A percentile compares a stretch with the other conserved stretches of the same genome.
Evolutionary conservation across 2,888 invertebrate genomes (phyloP).

Genomic region (Morpho helenor): DNA sequence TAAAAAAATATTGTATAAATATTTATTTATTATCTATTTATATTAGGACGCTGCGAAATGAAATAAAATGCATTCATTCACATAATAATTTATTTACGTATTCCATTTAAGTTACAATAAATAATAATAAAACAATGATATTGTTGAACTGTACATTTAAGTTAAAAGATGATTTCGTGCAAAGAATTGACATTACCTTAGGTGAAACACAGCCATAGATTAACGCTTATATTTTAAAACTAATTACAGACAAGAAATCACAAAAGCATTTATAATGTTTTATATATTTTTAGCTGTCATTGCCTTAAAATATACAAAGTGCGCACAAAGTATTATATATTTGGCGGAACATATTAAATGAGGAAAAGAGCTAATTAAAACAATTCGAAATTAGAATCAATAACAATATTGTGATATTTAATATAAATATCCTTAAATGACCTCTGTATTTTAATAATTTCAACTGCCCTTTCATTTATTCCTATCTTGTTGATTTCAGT

Average conservation of each 20-base stretch:
- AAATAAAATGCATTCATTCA: constrained; percentile 13
- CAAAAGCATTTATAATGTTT: constrained; percentile 4
- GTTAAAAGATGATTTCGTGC: constrained; percentile 70
- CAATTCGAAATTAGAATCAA: too few relatives aligned
- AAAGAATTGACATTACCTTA: constrained; percentile 77
- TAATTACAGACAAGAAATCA: constrained; percentile 19
- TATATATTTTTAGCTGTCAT: too few relatives aligned
- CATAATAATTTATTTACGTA: constrained; percentile 71
- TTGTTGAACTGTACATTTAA: constrained; percentile 64
- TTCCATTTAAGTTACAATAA: constrained; percentile 65
- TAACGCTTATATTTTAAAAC: constrained; percentile 34
- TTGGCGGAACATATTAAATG: background rate
- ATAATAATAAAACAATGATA: constrained; percentile 53
- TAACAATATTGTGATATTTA: too few relatives aligned
- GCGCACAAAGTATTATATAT: background rate
- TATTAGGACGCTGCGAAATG: background rate
- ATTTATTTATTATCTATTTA: background rate
- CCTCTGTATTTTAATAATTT: too few relatives aligned
- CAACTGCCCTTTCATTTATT: too few relatives aligned
- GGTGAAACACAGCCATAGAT: constrained; percentile 78
- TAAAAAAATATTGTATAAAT: too few relatives aligned
- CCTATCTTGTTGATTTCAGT: too few relatives aligned
- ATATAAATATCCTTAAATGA: too few relatives aligned
- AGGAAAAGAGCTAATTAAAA: too few relatives aligned
- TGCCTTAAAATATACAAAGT: background rate